A percentile compares a stretch with the other conserved stretches of the same genome.
phyloP scores from a whole-genome alignment of 1,140 invertebrate species.

The Tetramorium alpestre region DNA sequence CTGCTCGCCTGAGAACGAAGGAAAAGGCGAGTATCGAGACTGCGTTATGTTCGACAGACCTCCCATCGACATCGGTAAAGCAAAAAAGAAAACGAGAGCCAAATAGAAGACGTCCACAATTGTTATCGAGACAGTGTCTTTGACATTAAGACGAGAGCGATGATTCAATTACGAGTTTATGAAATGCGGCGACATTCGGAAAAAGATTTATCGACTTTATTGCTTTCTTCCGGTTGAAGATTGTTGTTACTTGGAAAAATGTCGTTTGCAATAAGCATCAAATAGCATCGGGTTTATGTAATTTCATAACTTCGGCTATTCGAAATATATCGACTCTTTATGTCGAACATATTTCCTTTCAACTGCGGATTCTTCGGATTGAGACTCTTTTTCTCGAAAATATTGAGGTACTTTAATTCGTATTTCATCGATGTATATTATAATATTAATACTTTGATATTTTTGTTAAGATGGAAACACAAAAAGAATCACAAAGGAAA shows the following conservation, averaged over 20 bases:
- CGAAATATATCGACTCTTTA: background rate
- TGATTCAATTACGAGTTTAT: background rate
- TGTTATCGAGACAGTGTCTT: background rate
- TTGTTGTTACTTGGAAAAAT: background rate
- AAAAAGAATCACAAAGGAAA: background rate
- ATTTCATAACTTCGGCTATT: background rate
- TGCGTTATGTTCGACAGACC: conserved; percentile 28
- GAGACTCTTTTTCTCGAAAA: background rate
- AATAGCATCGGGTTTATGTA: background rate
- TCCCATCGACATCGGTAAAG: background rate
- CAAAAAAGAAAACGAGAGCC: background rate
- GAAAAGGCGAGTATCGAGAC: conserved; percentile 57
- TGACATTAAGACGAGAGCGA: background rate
- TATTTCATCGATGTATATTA: no score
- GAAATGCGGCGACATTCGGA: background rate
- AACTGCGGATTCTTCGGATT: background rate
- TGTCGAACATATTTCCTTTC: background rate
- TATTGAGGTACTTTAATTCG: background rate
- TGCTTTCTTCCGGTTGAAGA: background rate
- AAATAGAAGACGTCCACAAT: background rate
- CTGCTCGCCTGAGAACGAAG: conserved; percentile 67
- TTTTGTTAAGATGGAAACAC: background rate
- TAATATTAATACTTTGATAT: background rate
- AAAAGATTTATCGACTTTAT: background rate
- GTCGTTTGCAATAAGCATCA: conserved; percentile 1